A percentile compares a stretch with the other conserved stretches of the same genome.
phyloP scores from a whole-genome alignment of 2,888 invertebrate species.

The Himalopsyche anomala region DNA sequence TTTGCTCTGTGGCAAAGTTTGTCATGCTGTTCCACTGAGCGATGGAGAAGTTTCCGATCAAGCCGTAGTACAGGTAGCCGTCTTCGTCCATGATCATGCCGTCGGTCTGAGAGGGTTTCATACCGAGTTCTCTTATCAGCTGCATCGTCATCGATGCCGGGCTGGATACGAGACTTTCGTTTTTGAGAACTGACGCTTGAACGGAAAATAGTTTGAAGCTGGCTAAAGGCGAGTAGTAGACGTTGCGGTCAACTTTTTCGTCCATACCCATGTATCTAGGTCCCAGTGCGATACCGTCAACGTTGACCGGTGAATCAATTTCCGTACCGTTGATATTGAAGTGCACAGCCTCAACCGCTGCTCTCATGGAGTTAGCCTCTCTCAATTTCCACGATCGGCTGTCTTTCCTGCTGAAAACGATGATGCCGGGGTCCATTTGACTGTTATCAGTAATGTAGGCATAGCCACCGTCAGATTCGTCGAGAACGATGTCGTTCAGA shows the following conservation, averaged over 20 bases:
- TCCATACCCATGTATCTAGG: slow-evolving; percentile 75
- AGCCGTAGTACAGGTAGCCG: slow-evolving; percentile 83
- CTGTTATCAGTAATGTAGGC: slow-evolving; percentile 86
- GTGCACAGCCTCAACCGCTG: slow-evolving; percentile 77
- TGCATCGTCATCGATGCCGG: slow-evolving; percentile 71
- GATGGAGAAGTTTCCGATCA: slow-evolving; percentile 82
- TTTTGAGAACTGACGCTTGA: slow-evolving; percentile 79
- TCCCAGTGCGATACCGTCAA: slow-evolving; percentile 85
- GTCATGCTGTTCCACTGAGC: slow-evolving; percentile 82
- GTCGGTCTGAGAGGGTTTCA: slow-evolving; percentile 82
- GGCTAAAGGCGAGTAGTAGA: slow-evolving; percentile 84
- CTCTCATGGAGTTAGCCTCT: slow-evolving; percentile 80
- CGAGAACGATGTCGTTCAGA: slow-evolving; percentile 85
- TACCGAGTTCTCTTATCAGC: slow-evolving; percentile 78
- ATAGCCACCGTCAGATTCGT: slow-evolving; percentile 80
- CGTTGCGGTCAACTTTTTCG: slow-evolving; percentile 73
- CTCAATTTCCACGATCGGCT: slow-evolving; percentile 84
- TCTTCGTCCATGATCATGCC: slow-evolving; percentile 86
- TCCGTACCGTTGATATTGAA: slow-evolving; percentile 80
- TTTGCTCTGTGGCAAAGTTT: slow-evolving; percentile 78
- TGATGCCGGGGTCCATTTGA: slow-evolving; percentile 82
- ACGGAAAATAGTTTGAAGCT: slow-evolving; percentile 83
- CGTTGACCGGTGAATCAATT: slow-evolving; percentile 78
- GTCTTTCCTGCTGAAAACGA: slow-evolving; percentile 82
- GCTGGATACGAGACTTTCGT: slow-evolving; percentile 73